Base-by-base conservation (phyloP, 2,797 vertebrate genomes). In the Sebastes kiyomatsui region DNA sequence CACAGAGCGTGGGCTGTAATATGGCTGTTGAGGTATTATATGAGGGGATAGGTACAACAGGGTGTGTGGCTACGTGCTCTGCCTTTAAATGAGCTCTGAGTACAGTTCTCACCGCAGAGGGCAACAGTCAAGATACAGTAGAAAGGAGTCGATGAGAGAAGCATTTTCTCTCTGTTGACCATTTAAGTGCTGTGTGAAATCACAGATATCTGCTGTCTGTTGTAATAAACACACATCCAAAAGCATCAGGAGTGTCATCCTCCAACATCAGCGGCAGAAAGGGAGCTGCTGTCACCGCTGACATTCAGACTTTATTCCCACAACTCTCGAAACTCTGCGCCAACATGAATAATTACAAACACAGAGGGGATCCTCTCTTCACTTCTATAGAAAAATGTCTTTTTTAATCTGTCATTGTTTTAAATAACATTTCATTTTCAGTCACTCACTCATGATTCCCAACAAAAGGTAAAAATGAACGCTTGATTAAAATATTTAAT, bases 31-130 rank as follows among this genome's bases (percentile, higher is more conserved):
- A 87, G 75, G 80, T 86, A 66, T 84, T 87, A 81, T 82, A 86
- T 67, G 85, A 83, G 38, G 72, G 66, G 69, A 78, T 30, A 54
- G 79, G 85, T 80, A 84, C 72, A 81, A 67, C 69, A 27, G 75
- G 72, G 82, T 82, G 78, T 76, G 73, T 5, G 58, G 65, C 75
- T 77, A 75, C 82, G 74, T 88, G 87, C 20, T 18, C 62, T n/a
- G 87, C 62, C 72, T 93, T 42, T 62, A 91, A 93, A 89, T 64
- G 66, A 81, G 82, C 81, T 72, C 60, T 38, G 84, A 78, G 78
- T 20, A 66, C 76, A 75, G 75, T 56, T 81, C 79, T 81, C 71
- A 64, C 75, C 6, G 33, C 85, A 79, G 75, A 90, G 89, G 86
- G 80, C 89, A 92, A 42, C 89, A 70, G 88, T 87, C 77, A 67